These are phyloP conservation scores for Cyanoderma ruficeps DNA, from an alignment of 2,113 vertebrate genomes.

Conservation along the genomic window DNA sequence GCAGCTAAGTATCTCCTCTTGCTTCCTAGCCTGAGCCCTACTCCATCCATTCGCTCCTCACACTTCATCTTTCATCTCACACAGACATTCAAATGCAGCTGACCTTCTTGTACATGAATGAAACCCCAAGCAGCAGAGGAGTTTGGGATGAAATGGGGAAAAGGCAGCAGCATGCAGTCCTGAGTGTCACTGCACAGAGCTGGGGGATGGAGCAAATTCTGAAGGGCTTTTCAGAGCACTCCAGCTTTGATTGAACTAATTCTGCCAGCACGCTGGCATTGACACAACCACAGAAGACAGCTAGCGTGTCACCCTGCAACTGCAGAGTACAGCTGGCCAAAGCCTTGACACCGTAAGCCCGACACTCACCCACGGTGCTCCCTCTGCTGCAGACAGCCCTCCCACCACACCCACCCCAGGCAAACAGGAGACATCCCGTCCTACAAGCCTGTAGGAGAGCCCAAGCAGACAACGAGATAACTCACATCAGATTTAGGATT, in stretches of 20 bases:
- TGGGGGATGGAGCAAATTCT: neutral
- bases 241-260: constrained; percentile 25
- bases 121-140: neutral
- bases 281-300: constrained; percentile 35
- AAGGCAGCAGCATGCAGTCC: neutral
- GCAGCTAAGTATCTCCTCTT: neutral
- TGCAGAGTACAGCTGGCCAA: neutral
- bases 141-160: neutral
- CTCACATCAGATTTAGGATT: neutral
- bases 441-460: neutral
- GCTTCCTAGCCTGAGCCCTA: neutral
- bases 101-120: neutral
- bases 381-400: neutral
- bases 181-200: neutral
- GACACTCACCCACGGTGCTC: rapidly evolving
- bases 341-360: neutral
- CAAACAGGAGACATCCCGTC: neutral
- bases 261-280: neutral
- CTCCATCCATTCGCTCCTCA: neutral
- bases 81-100: neutral
- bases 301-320: neutral
- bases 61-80: neutral
- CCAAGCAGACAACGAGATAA: neutral
- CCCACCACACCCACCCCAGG: neutral
- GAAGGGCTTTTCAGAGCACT: constrained; percentile 23